Evolutionary conservation across 2,888 invertebrate species (phyloP), one percentile per base, ranked within the genome.

Genomic region (Sphaeridia pumilis): DNA sequence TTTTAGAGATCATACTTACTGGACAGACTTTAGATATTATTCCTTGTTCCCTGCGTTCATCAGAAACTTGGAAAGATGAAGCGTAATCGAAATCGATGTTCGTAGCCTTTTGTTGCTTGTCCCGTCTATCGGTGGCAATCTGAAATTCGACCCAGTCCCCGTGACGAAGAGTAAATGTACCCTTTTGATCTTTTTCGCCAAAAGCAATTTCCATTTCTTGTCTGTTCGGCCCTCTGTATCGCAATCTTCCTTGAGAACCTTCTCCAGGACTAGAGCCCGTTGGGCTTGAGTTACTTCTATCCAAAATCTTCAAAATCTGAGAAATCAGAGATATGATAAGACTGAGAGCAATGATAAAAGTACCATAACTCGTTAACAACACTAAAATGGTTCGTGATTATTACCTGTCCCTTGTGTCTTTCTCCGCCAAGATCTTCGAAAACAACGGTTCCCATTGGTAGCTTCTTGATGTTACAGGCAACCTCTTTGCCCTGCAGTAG

Each of bases 71-170:
- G 69, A 92, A 94, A 46, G 92, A 90, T n/a, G n/a, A n/a, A 72
- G 94, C 93, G 61, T 89, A 87, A 38, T 89, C 74, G 62, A 93
- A 74, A 20, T 84, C 81, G 56, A 97, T 94, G 67, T 89, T 86
- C 25, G 94, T 94, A 42, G 95, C 94, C 57, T 94, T 80, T 70
- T 92, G 88, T 59, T 94, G 76, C 69, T 88, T 87, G 74, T 95
- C 94, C 58, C 95, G 78, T 22, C 95, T 79, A 72, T 97, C 95
- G 0, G 92, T 93, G 14, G 94, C 95, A 65, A 95, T 81, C 68
- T 81, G 82, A 71, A 95, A 95, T 72, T 92, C 88, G 50, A 95
- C 94, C 85, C 93, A 88, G 74, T 97, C 95, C 2, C 93, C 93
- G 66, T 88, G 87, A 72, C 71, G 74, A 58, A 92, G 74, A 21